Conservation (phyloP, 2,888 invertebrate species). For the Nephrotoma flavescens region DNA sequence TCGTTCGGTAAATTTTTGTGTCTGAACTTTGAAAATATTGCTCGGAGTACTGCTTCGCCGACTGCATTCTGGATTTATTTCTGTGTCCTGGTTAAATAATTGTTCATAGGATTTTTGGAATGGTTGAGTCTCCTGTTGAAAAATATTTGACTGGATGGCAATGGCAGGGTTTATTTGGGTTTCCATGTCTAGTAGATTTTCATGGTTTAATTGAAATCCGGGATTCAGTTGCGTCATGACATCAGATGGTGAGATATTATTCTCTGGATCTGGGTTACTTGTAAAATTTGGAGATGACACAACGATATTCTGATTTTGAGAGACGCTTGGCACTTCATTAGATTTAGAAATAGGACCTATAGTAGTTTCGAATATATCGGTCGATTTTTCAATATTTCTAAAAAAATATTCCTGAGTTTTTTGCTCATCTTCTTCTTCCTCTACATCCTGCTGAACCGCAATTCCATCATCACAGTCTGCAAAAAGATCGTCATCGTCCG, state of each 20-base stretch:
- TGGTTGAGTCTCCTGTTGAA: too few species aligned
- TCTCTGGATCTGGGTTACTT: not conserved
- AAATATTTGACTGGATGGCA: not conserved
- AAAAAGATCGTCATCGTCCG: slow-evolving; percentile 6
- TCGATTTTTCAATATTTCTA: not conserved
- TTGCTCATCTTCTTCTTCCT: not conserved
- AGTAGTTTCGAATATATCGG: not conserved
- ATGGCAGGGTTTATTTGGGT: not conserved
- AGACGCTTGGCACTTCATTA: not conserved
- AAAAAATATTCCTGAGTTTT: not conserved
- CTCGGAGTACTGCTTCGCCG: not conserved
- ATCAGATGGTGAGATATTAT: not conserved
- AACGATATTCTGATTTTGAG: not conserved
- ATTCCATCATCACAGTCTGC: not conserved
- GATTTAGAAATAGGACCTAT: not conserved
- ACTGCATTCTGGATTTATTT: not conserved
- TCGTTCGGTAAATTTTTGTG: not conserved
- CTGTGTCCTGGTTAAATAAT: not conserved
- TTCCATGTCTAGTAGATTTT: not conserved
- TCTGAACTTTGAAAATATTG: not conserved
- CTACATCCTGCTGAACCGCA: not conserved
- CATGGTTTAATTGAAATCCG: not conserved
- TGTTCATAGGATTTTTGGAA: not conserved
- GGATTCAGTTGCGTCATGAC: not conserved
- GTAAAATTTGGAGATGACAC: not conserved